phyloP scores from a whole-genome alignment of 2,113 vertebrate species.

The Vombatus ursinus region DNA sequence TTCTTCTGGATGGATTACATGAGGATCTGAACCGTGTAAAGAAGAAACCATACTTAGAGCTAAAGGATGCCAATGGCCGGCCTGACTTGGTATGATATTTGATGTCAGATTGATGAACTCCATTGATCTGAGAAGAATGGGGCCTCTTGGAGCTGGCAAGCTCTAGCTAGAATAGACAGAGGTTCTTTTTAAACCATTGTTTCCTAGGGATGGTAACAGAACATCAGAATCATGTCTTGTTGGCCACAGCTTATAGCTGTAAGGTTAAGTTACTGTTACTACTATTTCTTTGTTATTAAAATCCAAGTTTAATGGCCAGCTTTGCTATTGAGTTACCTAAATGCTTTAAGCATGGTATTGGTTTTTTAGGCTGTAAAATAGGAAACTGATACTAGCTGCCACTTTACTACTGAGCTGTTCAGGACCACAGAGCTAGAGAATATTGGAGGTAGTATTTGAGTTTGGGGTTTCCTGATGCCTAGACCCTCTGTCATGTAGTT shows the following conservation, averaged over 20 bases:
- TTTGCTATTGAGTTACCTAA: background rate
- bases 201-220: background rate
- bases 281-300: background rate
- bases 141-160: background rate
- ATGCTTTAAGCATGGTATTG: background rate
- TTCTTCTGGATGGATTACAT: slow-evolving; percentile 96
- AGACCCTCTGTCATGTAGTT: background rate
- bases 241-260: background rate
- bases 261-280: background rate
- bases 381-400: background rate
- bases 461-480: background rate
- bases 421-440: background rate
- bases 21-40: slow-evolving; percentile 98
- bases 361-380: background rate
- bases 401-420: background rate
- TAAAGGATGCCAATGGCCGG: slow-evolving; percentile 94
- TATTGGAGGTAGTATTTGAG: background rate
- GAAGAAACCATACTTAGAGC: slow-evolving; percentile 96
- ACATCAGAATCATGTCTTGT: background rate
- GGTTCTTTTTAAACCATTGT: background rate
- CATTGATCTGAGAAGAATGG: background rate
- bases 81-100: slow-evolving; percentile 89
- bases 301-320: background rate
- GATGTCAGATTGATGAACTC: too few species aligned
- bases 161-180: background rate